These are phyloP conservation scores for Chunga burmeisteri DNA, from an alignment of 2,113 vertebrate genomes.

Conservation along the genomic window DNA sequence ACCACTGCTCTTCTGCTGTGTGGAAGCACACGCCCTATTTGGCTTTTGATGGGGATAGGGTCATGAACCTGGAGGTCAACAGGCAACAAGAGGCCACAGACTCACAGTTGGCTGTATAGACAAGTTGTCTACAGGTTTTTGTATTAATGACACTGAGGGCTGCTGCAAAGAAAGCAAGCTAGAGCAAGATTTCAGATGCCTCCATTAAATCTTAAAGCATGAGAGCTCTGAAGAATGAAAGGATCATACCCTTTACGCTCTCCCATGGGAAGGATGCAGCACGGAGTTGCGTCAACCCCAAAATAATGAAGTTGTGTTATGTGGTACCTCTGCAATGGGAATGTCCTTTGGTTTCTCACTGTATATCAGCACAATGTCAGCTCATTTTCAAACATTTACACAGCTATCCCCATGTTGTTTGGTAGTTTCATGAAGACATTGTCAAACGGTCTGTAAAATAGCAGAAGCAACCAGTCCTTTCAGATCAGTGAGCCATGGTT, in stretches of 20 bases:
- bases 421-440: background rate
- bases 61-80: background rate
- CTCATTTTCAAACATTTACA: background rate
- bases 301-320: background rate
- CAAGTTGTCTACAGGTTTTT: background rate
- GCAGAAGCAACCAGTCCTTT: background rate
- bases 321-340: background rate
- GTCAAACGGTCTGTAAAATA: background rate
- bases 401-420: background rate
- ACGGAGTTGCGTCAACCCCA: background rate
- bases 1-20: background rate
- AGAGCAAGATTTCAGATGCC: background rate
- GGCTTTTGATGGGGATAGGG: background rate
- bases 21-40: background rate
- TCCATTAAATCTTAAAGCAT: background rate
- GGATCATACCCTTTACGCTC: background rate
- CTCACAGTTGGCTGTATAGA: background rate
- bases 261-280: rapidly evolving
- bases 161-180: background rate
- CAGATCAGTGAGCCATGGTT: background rate
- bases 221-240: background rate
- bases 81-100: background rate
- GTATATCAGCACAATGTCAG: background rate
- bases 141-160: no score
- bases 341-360: background rate